Base-by-base conservation (phyloP, 2,113 vertebrate genomes). In the Patagioenas fasciata region DNA sequence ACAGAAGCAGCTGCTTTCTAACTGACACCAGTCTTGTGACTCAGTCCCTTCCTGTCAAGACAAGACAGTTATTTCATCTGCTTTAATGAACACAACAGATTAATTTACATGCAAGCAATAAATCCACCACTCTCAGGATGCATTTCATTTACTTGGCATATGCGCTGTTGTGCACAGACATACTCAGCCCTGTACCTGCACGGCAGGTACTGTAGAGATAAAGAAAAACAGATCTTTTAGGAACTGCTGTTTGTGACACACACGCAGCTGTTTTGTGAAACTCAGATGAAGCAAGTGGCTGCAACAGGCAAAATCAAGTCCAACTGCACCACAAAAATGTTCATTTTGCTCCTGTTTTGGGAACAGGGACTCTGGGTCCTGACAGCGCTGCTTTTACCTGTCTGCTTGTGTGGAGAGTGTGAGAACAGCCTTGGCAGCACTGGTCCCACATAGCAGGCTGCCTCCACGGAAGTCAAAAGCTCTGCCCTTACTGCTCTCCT, bases 371-470 rank as follows among this genome's bases (percentile, higher is more conserved):
- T 38, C 47, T 71, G n/a, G 18, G 14, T 71, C 42, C 80, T 50
- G 48, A 44, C 29, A 77, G 56, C 1, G 2, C 17, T 34, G 60
- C 11, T 61, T 95, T 50, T 97, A 99, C 99, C 99, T 99, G 98
- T 99, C 99, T 0, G 99, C 99, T 96, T 99, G 99, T 0, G 99
- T 99, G 23, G 99, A 99, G 31, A 99, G 98, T 0, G 98, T 98
- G 83, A 99, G 99, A 47, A 99, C 98, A 4, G 98, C 99, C 96
- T 98, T 99, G 94, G 99, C 98, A 0, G 99, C 99, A 3, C 95
- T 98, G 80, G 96, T 98, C 21, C 99, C 98, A 0, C 96, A 98
- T 94, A 99, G 98, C 91, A 99, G 98, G 95, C 99, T 99, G 56
- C 99, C 98, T 9, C 98, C 98, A 25, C 98, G 98, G 81, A 99